Conservation (phyloP, 30 jellyfish, hydroid and myxozoan genomes). For the Sanderia malayensis region DNA sequence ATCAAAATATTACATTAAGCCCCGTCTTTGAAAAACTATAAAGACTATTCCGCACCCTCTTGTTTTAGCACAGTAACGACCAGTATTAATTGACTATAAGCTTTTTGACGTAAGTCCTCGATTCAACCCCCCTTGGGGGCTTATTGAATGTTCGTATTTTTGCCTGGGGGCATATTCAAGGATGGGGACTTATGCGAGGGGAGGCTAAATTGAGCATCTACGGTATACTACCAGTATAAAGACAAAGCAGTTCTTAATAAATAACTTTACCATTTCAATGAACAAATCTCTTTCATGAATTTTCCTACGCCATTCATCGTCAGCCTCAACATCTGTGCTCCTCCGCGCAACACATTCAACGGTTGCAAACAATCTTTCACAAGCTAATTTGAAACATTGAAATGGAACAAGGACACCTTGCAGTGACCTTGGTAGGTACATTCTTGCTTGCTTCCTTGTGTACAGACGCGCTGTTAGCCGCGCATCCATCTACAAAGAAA, state of each 20-base stretch:
- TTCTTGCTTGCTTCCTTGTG: slow-evolving; percentile 39
- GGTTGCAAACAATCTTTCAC: slow-evolving; percentile 43
- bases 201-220: no score
- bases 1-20: no score
- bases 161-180: not conserved
- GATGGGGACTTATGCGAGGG: no score
- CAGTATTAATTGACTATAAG: no score
- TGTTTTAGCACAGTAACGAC: no score
- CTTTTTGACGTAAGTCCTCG: not conserved
- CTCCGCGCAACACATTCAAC: slow-evolving; percentile 60
- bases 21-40: no score
- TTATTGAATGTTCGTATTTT: no score
- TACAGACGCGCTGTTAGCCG: slow-evolving; percentile 47
- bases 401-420: slow-evolving; percentile 42
- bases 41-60: no score
- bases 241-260: not conserved
- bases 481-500: no score
- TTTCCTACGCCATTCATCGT: slow-evolving; percentile 19
- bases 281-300: slow-evolving; percentile 26
- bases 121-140: not conserved
- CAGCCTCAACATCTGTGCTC: slow-evolving; percentile 30
- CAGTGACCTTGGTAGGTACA: slow-evolving; percentile 56
- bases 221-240: not conserved
- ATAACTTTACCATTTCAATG: slow-evolving; percentile 32
- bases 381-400: slow-evolving; percentile 53